Conservation (phyloP, 2,113 vertebrate genomes). For the Struthidea cinerea region DNA sequence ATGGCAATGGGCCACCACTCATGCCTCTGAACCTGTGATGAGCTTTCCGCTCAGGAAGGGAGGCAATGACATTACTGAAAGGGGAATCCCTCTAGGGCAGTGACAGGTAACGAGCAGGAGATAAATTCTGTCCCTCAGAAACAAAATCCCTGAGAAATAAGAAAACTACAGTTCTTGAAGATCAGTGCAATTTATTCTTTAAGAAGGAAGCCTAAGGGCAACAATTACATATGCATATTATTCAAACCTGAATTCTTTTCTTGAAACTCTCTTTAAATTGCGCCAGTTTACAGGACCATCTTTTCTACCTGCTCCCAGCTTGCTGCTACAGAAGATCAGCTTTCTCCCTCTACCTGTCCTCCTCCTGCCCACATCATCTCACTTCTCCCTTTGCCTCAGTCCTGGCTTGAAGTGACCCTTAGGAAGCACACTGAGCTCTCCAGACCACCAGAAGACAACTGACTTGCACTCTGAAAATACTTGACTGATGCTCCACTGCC, state of each 20-base stretch:
- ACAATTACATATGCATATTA: conserved; percentile 7
- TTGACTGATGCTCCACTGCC: conserved; percentile 57
- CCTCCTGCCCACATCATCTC: background rate
- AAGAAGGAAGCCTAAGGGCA: background rate
- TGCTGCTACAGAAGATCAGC: background rate
- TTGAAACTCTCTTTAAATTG: background rate
- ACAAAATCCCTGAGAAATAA: background rate
- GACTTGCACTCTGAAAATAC: conserved; percentile 36
- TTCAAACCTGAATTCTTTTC: conserved; percentile 1
- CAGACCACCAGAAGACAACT: conserved; percentile 36
- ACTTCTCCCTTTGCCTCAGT: background rate
- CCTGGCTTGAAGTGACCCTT: background rate
- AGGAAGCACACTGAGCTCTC: background rate
- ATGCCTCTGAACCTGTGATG: background rate
- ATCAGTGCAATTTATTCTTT: background rate
- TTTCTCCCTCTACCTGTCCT: background rate
- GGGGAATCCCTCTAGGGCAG: background rate
- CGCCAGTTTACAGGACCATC: background rate
- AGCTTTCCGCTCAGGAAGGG: background rate
- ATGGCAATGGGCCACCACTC: background rate
- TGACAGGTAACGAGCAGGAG: background rate
- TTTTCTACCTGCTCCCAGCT: background rate
- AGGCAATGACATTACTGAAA: background rate
- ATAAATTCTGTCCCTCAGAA: background rate
- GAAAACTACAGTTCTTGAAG: background rate